A percentile compares a stretch with the other conserved stretches of the same genome.
These are phyloP conservation scores for Enteromius mattozi DNA, from an alignment of 2,797 vertebrate species.

Conservation along the genomic window DNA sequence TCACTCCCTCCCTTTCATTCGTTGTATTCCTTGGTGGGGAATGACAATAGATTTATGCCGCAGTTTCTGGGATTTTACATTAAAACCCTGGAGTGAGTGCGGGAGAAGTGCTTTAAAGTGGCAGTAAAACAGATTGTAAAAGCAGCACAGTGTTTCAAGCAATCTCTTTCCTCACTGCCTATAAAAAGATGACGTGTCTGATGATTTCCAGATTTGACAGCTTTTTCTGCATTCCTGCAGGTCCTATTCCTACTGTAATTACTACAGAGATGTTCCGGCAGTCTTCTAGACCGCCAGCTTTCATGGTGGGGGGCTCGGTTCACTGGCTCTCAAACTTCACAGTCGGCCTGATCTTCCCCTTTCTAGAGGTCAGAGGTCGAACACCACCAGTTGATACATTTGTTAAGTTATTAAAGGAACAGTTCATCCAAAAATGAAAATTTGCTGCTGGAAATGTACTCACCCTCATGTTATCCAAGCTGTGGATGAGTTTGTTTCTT, in stretches of 20 bases:
- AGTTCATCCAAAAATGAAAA: neutral
- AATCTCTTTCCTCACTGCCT: slow-evolving; percentile 18
- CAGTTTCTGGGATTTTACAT: slow-evolving; percentile 44
- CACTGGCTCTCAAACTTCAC: slow-evolving; percentile 94
- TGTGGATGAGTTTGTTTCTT: neutral
- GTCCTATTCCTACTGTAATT: slow-evolving; percentile 88
- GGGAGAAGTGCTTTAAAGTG: slow-evolving; percentile 49
- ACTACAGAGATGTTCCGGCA: slow-evolving; percentile 95
- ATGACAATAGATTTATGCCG: slow-evolving; percentile 63
- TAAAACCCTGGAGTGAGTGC: slow-evolving; percentile 38
- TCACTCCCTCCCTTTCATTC: slow-evolving; percentile 59
- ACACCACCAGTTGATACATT: neutral
- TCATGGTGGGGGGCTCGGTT: slow-evolving; percentile 91
- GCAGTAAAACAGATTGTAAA: slow-evolving; percentile 37
- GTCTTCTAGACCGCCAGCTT: slow-evolving; percentile 88
- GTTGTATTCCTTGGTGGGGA: slow-evolving; percentile 68
- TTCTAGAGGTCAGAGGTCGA: slow-evolving; percentile 83
- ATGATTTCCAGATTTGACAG: slow-evolving; percentile 4
- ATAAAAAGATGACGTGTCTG: slow-evolving; percentile 7
- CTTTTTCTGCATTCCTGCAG: slow-evolving; percentile 67
- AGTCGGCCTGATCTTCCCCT: slow-evolving; percentile 90
- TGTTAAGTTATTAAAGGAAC: neutral
- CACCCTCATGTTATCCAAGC: neutral
- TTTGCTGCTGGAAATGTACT: neutral
- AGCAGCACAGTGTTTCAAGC: slow-evolving; percentile 23